Evolutionary conservation across 2,113 vertebrate species (phyloP).

Genomic region (human (Homo sapiens)): GRCh38 chr3:192819001-192819500

Average conservation of each 20-base stretch:
- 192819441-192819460: background rate
- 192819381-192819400: rapidly evolving
- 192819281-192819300: background rate
- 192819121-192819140: background rate
- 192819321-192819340: background rate
- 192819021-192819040: background rate
- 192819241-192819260: background rate
- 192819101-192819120: background rate
- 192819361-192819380: background rate
- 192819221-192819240: background rate
- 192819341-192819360: background rate
- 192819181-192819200: background rate
- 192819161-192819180: background rate
- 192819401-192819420: background rate
- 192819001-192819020: background rate
- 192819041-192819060: background rate
- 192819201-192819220: background rate
- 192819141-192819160: background rate
- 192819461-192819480: background rate
- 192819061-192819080: background rate
- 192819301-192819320: background rate
- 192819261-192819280: background rate
- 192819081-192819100: background rate
- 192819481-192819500: background rate
- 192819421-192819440: background rate